Evolutionary conservation across 2,888 invertebrate genomes (phyloP).

Genomic region (Spisula solida): DNA sequence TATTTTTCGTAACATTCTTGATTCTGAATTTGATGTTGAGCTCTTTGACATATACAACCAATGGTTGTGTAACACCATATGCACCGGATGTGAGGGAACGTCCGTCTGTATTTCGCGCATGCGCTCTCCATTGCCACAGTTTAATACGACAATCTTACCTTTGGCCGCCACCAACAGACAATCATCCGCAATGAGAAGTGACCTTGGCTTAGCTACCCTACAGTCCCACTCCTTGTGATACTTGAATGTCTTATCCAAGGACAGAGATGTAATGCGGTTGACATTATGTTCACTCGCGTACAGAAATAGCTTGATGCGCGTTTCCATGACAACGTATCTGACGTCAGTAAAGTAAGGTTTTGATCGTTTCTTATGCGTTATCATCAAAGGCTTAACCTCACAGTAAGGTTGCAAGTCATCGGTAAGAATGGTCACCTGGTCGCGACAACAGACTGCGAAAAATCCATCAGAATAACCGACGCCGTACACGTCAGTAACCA

Average conservation of each 20-base stretch:
- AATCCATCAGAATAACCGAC: constrained; percentile 32
- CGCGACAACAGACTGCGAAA: constrained; percentile 34
- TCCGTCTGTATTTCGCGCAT: constrained; percentile 33
- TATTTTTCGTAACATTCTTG: constrained; percentile 35
- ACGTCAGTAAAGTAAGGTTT: constrained; percentile 31
- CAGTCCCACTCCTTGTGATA: constrained; percentile 19
- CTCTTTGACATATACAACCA: constrained; percentile 36
- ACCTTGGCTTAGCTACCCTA: constrained; percentile 20
- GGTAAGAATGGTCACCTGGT: constrained; percentile 6
- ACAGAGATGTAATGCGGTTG: constrained; percentile 27
- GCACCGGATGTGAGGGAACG: constrained; percentile 27
- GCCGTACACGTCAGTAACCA: constrained; percentile 8
- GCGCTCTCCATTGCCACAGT: neutral
- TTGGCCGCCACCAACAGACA: constrained; percentile 17
- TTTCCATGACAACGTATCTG: constrained; percentile 30
- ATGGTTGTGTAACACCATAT: constrained; percentile 15
- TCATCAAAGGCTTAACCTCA: constrained; percentile 24
- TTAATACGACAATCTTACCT: constrained; percentile 23
- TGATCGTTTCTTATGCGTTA: constrained; percentile 11
- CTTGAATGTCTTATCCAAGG: neutral
- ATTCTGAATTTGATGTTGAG: constrained; percentile 8
- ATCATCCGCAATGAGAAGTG: neutral
- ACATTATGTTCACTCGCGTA: constrained; percentile 23
- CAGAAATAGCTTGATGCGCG: neutral
- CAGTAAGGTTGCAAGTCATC: constrained; percentile 11